Percentiles rank a stretch among this genome's conserved stretches.
These are phyloP conservation scores for Chiridota heheva DNA, from an alignment of 35 echinoderm and acorn worm genomes.

Conservation along the genomic window DNA sequence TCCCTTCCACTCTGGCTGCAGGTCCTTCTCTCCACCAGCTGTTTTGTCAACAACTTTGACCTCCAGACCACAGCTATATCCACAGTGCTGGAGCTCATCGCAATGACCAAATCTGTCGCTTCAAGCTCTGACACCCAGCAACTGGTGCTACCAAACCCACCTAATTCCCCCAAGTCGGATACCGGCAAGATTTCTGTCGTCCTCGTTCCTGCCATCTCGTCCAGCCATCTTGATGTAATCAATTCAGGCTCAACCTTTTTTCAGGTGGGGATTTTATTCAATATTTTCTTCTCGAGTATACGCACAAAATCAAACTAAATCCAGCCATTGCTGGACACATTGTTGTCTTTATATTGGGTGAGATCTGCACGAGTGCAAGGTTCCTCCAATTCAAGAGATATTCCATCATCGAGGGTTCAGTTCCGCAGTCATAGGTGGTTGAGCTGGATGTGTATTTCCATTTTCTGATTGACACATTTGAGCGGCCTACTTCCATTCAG, in stretches of 20 bases:
- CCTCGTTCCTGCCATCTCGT: constrained; percentile 86
- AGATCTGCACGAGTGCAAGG: too few relatives aligned
- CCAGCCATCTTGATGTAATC: constrained; percentile 79
- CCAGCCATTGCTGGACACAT: too few relatives aligned
- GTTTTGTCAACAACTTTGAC: constrained; percentile 83
- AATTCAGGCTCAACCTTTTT: constrained; percentile 84
- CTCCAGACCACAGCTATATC: constrained; percentile 78
- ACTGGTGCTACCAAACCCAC: constrained; percentile 76
- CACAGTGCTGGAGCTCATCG: constrained; percentile 89
- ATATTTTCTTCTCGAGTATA: neutral
- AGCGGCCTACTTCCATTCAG: too few relatives aligned
- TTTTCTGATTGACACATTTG: too few relatives aligned
- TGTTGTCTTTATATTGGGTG: neutral
- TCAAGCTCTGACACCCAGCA: constrained; percentile 69
- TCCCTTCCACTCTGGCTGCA: constrained; percentile 96
- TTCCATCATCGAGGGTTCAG: too few relatives aligned
- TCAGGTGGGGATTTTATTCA: constrained; percentile 55
- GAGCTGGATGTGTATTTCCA: too few relatives aligned
- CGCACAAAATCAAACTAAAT: too few relatives aligned
- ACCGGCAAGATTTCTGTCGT: constrained; percentile 84
- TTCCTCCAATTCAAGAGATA: too few relatives aligned
- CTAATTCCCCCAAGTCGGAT: constrained; percentile 64
- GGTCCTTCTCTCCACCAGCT: constrained; percentile 66
- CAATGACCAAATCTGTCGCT: constrained; percentile 83
- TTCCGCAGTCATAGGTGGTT: too few relatives aligned